Base-by-base conservation (phyloP, 2,113 vertebrate species). In the Pontoporia blainvillei region DNA sequence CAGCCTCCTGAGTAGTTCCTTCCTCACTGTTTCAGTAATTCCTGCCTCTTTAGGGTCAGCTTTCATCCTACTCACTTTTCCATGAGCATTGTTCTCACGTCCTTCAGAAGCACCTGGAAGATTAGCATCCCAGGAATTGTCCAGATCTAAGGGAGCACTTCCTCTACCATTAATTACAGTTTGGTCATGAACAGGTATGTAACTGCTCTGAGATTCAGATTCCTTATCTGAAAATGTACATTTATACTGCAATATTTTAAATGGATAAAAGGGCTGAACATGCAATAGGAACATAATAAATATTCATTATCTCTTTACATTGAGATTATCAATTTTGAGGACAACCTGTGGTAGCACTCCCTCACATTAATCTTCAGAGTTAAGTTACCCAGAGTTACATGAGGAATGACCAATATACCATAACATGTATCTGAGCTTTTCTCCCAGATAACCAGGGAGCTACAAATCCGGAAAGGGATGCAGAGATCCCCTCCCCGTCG, bases 401-500 rank as follows among this genome's bases (percentile, higher is more conserved):
- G 23, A 57, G 31, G n/a, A 72, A 34, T 14, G 23, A 62, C 3
- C 44, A 14, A 2, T 27, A 4, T 49, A 29, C 81, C 3, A 57
- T 49, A 29, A 85, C 3, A 57, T 6, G 34, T 12, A 8, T 14
- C 31, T 54, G 54, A 54, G 3, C 54, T 64, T 76, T 12, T 82
- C 46, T 87, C 46, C 0, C 52, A 41, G 52, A 8, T 25, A 36
- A 36, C 20, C 6, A 52, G 9, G 10, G 13, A 67, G 8, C 6
- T 78, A 1, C 4, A 39, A 52, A 96, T 4, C 34, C 61, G 31
- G 20, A 52, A 66, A 93, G 49, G 31, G 14, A n/a, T 12, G 46
- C 25, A 15, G 6, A 61, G 20, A 86, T 14, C 31, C 3, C 2
- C 1, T 1, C 3, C 2, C 4, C 27, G 44, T 5, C 27, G 44